Base-by-base conservation (phyloP, 2,888 invertebrate genomes). In the Lapara coniferarum region DNA sequence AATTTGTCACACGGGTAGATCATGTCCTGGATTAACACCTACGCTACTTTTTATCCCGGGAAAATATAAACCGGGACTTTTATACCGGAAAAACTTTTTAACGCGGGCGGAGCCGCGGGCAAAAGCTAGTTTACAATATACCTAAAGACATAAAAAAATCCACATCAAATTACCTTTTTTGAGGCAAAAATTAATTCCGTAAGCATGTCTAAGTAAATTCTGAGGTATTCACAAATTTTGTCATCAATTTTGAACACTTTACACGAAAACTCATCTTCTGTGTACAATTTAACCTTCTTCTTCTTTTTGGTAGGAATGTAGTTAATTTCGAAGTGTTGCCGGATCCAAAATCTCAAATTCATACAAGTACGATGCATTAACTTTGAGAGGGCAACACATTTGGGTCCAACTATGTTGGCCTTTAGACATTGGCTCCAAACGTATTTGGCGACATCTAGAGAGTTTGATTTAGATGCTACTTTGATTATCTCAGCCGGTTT, bases 171-270 rank as follows among this genome's bases (percentile, higher is more conserved):
- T 77, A 93, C 94, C 88, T 90, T 92, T 80, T 93, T 94, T 0
- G 91, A 90, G 0, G 90, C 85, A 72, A 92, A 84, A 75, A 92
- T 84, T 52, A 89, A 87, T 81, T 93, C 92, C n/a, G 87, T 79
- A 5, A 94, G 68, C 3, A 86, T 82, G 72, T 93, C 91, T 79
- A 94, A 78, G 74, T 90, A 85, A 10, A 85, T 74, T 63, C 78
- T 85, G 63, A 93, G 71, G 66, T 93, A 71, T 70, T 90, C 84
- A 75, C 92, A 91, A 74, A 92, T 79, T 1, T 71, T 72, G 73
- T 91, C 88, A 16, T 88, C 87, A 0, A 92, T 76, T 75, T 81
- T 82, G 0, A 89, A 74, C 13, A 81, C 72, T 70, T 76, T 81
- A 0, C 75, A 58, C 55, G 76, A 70, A 52, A 68, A 72, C 5